Base-by-base conservation (phyloP, 2,888 invertebrate species). In the Tetanocera ferruginea region DNA sequence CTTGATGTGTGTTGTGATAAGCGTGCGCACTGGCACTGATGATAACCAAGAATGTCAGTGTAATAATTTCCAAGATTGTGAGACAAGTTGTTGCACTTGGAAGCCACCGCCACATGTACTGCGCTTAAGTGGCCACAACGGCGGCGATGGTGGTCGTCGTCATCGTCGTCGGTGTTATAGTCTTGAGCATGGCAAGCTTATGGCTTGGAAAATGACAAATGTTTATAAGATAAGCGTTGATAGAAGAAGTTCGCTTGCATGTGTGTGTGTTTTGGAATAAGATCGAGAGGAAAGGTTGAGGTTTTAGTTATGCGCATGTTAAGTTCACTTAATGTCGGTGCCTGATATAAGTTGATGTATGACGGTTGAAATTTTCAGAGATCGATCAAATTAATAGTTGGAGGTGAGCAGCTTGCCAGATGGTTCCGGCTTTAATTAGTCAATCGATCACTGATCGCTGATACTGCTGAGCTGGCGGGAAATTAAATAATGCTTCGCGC, bases 381-480 rank as follows among this genome's bases (percentile, higher is more conserved):
- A 43, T 43, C 43, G 43, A 43, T 43, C 43, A 43, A 43, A 43
- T 43, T 43, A 43, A 11, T 11, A 43, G 43, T 14, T 43, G 43
- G 43, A 43, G 43, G 43, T 43, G 43, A 43, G 43, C 43, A 43
- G 3, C 43, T 43, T 43, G 14, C 43, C 11, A 43, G 43, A 43
- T 43, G 43, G 43, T 14, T 43, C 14, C 43, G 43, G 3, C 11
- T 4, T 43, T 75, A 79, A 78, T 80, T 78, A 76, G 71, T 67
- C 49, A 75, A 78, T 79, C 78, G 67, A 64, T 70, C 79, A 34
- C 72, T 66, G 73, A 49, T 55, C 71, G 60, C 28, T 72, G 69
- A 69, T n/a, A n/a, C n/a, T n/a, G n/a, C n/a, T 80, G 78, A 80
- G 79, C 80, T 80, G 43, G 11, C 43, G 43, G 43, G 43, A 11